Evolutionary conservation across 2,888 invertebrate genomes (phyloP).

Genomic region (Chrysodeixis includens): DNA sequence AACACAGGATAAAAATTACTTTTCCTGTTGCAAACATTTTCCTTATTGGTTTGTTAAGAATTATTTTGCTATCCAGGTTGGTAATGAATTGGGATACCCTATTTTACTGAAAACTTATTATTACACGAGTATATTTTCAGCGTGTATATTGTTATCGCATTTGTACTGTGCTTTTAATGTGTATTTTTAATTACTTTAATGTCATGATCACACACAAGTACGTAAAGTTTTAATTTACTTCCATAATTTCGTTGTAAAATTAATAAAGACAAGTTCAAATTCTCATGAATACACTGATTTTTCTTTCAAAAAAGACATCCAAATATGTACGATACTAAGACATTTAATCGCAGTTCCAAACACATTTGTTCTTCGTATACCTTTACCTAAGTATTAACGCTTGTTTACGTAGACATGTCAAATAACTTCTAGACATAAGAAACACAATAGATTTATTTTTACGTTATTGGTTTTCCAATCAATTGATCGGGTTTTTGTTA

Average conservation of each 20-base stretch:
- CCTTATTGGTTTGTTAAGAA: slow-evolving; percentile 19
- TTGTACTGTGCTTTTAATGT: too few species aligned
- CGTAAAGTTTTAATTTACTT: too few species aligned
- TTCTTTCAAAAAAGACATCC: too few species aligned
- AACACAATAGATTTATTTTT: slow-evolving; percentile 20
- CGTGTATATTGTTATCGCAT: too few species aligned
- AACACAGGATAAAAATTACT: slow-evolving; percentile 38
- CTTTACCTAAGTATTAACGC: too few species aligned
- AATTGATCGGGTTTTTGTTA: slow-evolving; percentile 14
- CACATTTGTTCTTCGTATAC: neutral
- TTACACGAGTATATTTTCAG: neutral
- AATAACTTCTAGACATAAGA: neutral
- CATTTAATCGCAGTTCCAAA: too few species aligned
- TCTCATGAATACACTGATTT: too few species aligned
- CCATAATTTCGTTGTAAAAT: too few species aligned
- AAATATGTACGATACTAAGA: too few species aligned
- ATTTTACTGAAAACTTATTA: neutral
- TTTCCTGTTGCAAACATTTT: slow-evolving; percentile 24
- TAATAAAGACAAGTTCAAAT: too few species aligned
- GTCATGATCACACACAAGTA: too few species aligned
- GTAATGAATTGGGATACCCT: slow-evolving; percentile 14
- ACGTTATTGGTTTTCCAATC: neutral
- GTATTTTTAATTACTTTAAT: too few species aligned
- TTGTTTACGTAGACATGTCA: neutral
- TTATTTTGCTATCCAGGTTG: neutral